Evolutionary conservation across 2,888 invertebrate species (phyloP).

Genomic region (Melanostoma mellinum): DNA sequence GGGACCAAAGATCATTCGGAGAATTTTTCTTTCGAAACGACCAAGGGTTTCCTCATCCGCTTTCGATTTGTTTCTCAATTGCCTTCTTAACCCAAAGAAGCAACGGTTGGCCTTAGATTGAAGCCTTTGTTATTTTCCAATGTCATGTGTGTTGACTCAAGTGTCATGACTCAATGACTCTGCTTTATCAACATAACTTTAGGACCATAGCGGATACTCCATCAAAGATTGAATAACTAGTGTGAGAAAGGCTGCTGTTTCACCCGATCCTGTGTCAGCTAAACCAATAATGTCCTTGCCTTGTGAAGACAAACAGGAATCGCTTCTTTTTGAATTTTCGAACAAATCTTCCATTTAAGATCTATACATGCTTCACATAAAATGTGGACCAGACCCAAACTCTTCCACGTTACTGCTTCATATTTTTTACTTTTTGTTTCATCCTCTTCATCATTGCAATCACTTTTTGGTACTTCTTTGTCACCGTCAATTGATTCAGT

Average conservation of each 20-base stretch:
- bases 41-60: too few relatives aligned
- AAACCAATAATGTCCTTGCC: slow-evolving; percentile 88
- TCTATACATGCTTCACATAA: slow-evolving; percentile 95
- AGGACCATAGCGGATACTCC: slow-evolving; percentile 93
- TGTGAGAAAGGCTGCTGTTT: slow-evolving; percentile 98
- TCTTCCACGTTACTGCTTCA: slow-evolving; percentile 83
- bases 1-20: too few relatives aligned
- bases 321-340: slow-evolving; percentile 97
- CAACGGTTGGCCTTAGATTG: too few relatives aligned
- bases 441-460: slow-evolving; percentile 25
- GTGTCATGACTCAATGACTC: too few relatives aligned
- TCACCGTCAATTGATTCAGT: slow-evolving; percentile 66
- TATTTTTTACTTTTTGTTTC: slow-evolving; percentile 71
- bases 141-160: too few relatives aligned
- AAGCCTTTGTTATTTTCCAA: too few relatives aligned
- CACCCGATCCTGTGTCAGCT: slow-evolving; percentile 91
- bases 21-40: too few relatives aligned
- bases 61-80: too few relatives aligned
- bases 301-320: slow-evolving; percentile 93
- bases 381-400: slow-evolving; percentile 93
- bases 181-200: too few relatives aligned
- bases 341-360: slow-evolving; percentile 96
- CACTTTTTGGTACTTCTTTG: slow-evolving; percentile 50
- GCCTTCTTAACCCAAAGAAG: too few relatives aligned
- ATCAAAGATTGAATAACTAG: slow-evolving; percentile 96